Evolutionary conservation across 2,797 vertebrate species (phyloP).

Genomic region (Chiroxiphia lanceolata): DNA sequence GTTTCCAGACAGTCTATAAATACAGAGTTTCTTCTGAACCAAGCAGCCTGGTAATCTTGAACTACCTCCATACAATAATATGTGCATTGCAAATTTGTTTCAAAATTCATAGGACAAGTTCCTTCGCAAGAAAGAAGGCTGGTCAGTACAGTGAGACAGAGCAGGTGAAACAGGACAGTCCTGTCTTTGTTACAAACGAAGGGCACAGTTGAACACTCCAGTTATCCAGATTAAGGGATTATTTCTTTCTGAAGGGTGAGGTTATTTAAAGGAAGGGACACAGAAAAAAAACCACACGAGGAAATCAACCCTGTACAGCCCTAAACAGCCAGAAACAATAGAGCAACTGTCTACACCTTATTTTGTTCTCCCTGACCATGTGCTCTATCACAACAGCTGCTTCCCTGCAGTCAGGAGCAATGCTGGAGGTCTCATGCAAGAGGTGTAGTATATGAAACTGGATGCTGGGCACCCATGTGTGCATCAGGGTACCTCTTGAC

Average conservation of each 20-base stretch:
- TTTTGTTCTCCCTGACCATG: neutral
- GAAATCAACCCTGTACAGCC: neutral
- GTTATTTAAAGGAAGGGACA: neutral
- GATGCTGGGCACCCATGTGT: neutral
- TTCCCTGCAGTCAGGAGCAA: neutral
- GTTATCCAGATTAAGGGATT: neutral
- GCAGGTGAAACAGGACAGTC: slow-evolving; percentile 3
- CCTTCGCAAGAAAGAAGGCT: neutral
- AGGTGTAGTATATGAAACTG: neutral
- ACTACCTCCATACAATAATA: neutral
- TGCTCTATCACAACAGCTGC: neutral
- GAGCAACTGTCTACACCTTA: neutral
- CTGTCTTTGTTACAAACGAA: neutral
- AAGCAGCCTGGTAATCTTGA: neutral
- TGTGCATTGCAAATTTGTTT: neutral
- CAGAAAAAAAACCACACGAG: neutral
- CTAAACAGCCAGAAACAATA: neutral
- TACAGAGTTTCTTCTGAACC: neutral
- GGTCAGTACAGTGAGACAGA: neutral
- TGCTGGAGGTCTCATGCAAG: neutral
- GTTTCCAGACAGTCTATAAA: neutral
- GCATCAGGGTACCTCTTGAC: neutral
- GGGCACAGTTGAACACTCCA: neutral
- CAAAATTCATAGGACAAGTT: neutral
- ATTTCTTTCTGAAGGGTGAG: neutral